A percentile compares a stretch with the other conserved stretches of the same genome.
Evolutionary conservation across 2,797 vertebrate genomes (phyloP).

Genomic region (Peromyscus nudipes): DNA sequence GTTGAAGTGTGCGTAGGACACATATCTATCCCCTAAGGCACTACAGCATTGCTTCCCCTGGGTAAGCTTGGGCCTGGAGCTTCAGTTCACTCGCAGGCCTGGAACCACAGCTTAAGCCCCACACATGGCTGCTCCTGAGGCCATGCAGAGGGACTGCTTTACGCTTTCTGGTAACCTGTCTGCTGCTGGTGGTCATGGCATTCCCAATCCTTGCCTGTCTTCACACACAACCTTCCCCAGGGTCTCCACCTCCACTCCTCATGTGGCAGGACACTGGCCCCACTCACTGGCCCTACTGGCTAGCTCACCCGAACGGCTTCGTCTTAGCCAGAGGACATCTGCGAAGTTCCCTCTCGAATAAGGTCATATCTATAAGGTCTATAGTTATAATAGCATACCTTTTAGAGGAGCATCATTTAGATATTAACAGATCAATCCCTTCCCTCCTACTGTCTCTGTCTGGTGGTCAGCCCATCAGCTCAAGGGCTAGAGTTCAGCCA

Average conservation of each 20-base stretch:
- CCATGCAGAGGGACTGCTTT: fast-evolving
- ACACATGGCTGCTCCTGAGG: background rate
- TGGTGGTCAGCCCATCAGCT: background rate
- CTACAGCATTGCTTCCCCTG: too few species aligned
- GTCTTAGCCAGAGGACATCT: background rate
- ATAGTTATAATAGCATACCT: background rate
- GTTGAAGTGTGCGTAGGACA: too few species aligned
- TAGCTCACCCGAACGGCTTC: background rate
- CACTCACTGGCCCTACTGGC: fast-evolving
- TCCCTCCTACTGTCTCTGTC: fast-evolving
- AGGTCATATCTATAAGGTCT: background rate
- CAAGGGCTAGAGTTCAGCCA: background rate
- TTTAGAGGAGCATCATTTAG: background rate
- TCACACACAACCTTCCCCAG: fast-evolving
- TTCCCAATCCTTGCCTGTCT: background rate
- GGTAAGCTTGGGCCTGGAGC: background rate
- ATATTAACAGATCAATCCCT: background rate
- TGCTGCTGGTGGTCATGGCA: fast-evolving
- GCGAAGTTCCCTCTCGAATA: background rate
- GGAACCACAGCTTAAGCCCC: background rate
- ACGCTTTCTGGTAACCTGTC: fast-evolving
- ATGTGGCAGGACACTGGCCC: background rate
- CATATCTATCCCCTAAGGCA: fast-evolving
- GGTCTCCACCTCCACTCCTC: too few species aligned
- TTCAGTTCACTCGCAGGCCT: too few species aligned